Percentiles rank a stretch among this genome's conserved stretches.
Conservation (phyloP, 2,888 invertebrate species). For the Rhamphomyia laevipes region DNA sequence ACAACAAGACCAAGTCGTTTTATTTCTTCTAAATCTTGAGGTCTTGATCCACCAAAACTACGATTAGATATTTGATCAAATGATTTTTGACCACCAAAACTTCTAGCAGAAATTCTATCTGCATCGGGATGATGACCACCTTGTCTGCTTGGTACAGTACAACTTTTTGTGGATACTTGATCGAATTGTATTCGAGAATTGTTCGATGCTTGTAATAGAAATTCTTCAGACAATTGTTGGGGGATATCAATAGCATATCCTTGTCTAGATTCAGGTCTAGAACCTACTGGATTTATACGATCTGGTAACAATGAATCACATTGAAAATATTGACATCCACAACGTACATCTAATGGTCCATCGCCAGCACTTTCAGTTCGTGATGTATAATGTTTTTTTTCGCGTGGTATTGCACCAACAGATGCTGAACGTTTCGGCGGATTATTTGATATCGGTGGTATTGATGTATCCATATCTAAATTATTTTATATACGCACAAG, state of each 20-base stretch:
- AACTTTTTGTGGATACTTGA: constrained; percentile 25
- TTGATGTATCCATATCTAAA: background rate
- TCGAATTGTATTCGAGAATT: constrained; percentile 20
- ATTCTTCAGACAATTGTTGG: constrained; percentile 23
- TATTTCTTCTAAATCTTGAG: constrained; percentile 28
- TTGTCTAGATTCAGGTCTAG: constrained; percentile 51
- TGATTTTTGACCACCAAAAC: constrained; percentile 20
- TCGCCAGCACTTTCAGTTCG: constrained; percentile 60
- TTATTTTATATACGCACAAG: background rate
- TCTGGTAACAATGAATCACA: constrained; percentile 69
- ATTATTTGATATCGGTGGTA: background rate
- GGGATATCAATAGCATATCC: constrained; percentile 36
- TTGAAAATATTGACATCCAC: constrained; percentile 76
- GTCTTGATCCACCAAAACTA: constrained; percentile 20
- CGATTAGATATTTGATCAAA: constrained; percentile 4
- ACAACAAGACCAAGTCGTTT: constrained; percentile 31
- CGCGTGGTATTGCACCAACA: constrained; percentile 51
- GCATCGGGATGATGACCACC: constrained; percentile 13
- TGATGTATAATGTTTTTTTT: constrained; percentile 53
- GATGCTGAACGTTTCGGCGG: constrained; percentile 49
- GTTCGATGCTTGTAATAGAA: constrained; percentile 20
- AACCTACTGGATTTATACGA: constrained; percentile 53
- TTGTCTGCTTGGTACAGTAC: constrained; percentile 20
- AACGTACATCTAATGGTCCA: constrained; percentile 67
- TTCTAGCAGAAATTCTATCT: constrained; percentile 21